Conservation (phyloP, 2,113 vertebrate genomes). For the Neotoma lepida region DNA sequence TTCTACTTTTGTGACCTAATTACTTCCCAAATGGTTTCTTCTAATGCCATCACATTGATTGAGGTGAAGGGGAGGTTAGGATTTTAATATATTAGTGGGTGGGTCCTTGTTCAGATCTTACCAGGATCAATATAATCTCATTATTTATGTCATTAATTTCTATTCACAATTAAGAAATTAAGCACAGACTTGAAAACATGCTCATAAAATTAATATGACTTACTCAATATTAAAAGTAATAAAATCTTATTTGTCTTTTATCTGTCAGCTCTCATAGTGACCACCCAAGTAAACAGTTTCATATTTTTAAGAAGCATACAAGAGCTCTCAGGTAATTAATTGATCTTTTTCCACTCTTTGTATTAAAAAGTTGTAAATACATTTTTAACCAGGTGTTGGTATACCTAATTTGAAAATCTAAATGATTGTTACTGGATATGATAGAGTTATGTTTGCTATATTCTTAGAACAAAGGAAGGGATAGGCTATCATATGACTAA, state of each 20-base stretch:
- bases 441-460: conserved; percentile 35
- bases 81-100: background rate
- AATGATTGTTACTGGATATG: conserved; percentile 21
- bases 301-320: conserved; percentile 86
- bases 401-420: conserved; percentile 46
- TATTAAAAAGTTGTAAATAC: conserved; percentile 49
- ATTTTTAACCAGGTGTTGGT: conserved; percentile 43
- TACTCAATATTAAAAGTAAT: conserved; percentile 34
- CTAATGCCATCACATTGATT: background rate
- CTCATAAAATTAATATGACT: conserved; percentile 32
- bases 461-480: background rate
- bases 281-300: conserved; percentile 87
- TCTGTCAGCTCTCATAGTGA: conserved; percentile 90
- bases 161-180: conserved; percentile 58
- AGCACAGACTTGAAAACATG: conserved; percentile 29
- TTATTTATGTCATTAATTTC: conserved; percentile 29
- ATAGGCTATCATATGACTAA: conserved; percentile 25
- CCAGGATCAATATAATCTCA: conserved; percentile 22
- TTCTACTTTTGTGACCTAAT: background rate
- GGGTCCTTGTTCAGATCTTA: background rate
- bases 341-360: conserved; percentile 57
- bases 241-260: conserved; percentile 60
- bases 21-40: background rate
- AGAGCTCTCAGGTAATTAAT: conserved; percentile 84
- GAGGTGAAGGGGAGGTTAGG: background rate